Evolutionary conservation across 2,888 invertebrate genomes (phyloP).

Genomic region (Bugula neritina): DNA sequence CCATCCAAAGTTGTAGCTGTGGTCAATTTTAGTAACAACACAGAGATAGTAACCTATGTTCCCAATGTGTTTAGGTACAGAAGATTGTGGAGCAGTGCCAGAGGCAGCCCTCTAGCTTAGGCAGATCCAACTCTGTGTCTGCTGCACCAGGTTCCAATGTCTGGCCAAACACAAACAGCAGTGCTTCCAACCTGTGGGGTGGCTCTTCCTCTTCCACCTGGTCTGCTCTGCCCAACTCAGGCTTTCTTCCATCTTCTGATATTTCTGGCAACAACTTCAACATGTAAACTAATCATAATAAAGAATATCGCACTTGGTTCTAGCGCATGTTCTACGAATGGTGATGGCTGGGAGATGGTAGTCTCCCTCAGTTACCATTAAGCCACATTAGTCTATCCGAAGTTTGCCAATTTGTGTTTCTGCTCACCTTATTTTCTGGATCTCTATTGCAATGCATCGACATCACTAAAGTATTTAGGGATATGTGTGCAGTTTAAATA

Average conservation of each 20-base stretch:
- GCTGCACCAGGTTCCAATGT: conserved; percentile 13
- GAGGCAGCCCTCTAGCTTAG: neutral
- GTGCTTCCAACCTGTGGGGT: conserved; percentile 23
- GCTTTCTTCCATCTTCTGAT: conserved; percentile 12
- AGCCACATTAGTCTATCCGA: neutral
- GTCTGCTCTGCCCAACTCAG: neutral
- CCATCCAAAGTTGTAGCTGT: too few species aligned
- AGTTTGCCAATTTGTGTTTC: neutral
- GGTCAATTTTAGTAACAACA: too few species aligned
- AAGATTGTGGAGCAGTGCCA: conserved; percentile 19
- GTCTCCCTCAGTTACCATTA: neutral
- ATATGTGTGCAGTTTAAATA: neutral
- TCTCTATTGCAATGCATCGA: conserved; percentile 14
- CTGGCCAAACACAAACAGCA: conserved; percentile 12
- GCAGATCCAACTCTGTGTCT: conserved; percentile 9
- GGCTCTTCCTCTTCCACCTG: conserved; percentile 3
- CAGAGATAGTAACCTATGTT: neutral
- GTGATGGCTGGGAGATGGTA: too few species aligned
- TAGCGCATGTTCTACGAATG: neutral
- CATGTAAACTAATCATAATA: neutral
- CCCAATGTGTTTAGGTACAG: conserved; percentile 7
- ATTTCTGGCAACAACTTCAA: conserved; percentile 6
- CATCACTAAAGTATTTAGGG: conserved; percentile 15
- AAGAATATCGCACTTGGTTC: too few species aligned
- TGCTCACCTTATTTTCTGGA: conserved; percentile 2